Base-by-base conservation (phyloP, 1,140 invertebrate genomes). In the Macrotrachela quadricornifera region DNA sequence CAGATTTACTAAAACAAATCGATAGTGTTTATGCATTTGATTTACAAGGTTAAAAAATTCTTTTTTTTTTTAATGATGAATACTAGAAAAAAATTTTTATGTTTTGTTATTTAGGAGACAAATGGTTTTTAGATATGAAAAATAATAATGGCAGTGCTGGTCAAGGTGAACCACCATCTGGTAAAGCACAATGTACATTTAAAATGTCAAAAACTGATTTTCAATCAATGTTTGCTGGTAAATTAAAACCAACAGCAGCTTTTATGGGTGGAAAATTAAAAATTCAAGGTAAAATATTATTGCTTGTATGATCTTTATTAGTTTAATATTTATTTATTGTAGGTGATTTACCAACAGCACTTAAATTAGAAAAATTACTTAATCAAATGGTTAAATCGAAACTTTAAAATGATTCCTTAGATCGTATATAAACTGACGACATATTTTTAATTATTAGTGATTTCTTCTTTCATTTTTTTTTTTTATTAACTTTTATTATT, bases 191-290 rank as follows among this genome's bases (percentile, higher is more conserved):
- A 68, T 83, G 83, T 9, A 85, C 78, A 0, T 75, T 96, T 43
- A 81, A 78, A 9, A 82, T 91, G 79, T 80, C 85, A 61, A 65
- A 67, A 30, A 66, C 67, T 39, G 68, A 74, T 56, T 77, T 79
- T 59, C 55, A 65, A 6, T 73, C 74, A 51, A 73, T 78, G 68
- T 77, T 77, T 58, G 59, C 56, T 53, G 82, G 84, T 36, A 82
- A 85, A 73, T 60, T 91, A 55, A 91, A 90, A 66, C 79, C 90
- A 11, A 79, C 85, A 0, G 77, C 79, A 18, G 88, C 90, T 11
- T 92, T 91, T 66, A 91, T 96, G 86, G 79, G 80, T 62, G 91
- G 91, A 36, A 95, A 94, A 72, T 70, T 97, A 45, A 92, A 91
- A 72, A 85, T 97, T 54, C 78, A 76, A 59, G 21, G 21, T 30